Conservation (phyloP, 2,888 invertebrate genomes). For the Synanthedon andrenaeformis region DNA sequence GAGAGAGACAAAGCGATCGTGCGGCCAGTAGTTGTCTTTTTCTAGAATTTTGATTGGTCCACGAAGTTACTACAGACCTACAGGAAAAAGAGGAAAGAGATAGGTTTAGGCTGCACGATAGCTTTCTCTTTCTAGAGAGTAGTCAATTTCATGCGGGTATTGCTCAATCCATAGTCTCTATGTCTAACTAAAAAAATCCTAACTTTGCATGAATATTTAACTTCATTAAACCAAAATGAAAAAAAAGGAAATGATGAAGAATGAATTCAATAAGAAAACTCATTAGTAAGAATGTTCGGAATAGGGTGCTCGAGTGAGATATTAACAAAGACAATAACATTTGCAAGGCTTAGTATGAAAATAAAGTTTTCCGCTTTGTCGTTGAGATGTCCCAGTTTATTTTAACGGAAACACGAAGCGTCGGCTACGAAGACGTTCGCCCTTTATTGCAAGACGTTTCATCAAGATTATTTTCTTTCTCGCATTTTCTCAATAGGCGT, state of each 20-base stretch:
- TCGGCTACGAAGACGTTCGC: slow-evolving; percentile 30
- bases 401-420: slow-evolving; percentile 25
- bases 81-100: too few species aligned
- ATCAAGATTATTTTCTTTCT: slow-evolving; percentile 58
- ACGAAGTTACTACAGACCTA: too few species aligned
- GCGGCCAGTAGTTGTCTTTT: too few species aligned
- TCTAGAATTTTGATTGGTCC: too few species aligned
- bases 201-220: not conserved
- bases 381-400: slow-evolving; percentile 34
- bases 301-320: slow-evolving; percentile 16
- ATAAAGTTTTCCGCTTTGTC: slow-evolving; percentile 40
- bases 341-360: slow-evolving; percentile 30
- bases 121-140: too few species aligned
- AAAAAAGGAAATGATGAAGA: not conserved
- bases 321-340: slow-evolving; percentile 42
- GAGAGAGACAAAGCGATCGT: too few species aligned
- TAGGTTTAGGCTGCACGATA: too few species aligned
- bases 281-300: slow-evolving; percentile 15
- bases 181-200: not conserved
- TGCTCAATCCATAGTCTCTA: too few species aligned
- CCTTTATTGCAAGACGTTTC: slow-evolving; percentile 51
- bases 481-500: slow-evolving; percentile 31
- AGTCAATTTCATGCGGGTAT: too few species aligned
- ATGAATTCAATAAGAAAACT: slow-evolving; percentile 9
- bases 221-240: too few species aligned